These are phyloP conservation scores for Tachycineta bicolor DNA, from an alignment of 2,113 vertebrate species.

Conservation along the genomic window DNA sequence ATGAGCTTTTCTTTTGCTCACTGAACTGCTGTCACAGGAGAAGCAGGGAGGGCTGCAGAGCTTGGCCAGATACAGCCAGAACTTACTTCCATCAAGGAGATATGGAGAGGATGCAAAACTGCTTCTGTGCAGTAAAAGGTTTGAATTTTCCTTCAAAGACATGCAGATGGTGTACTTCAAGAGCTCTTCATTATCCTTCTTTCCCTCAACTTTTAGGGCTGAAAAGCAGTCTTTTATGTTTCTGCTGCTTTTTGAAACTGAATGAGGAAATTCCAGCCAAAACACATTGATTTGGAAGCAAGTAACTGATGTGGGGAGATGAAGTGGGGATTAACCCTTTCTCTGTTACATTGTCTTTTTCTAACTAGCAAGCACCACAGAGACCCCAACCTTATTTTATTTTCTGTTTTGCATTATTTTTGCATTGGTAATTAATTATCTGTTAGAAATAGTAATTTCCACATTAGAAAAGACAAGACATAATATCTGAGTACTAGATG, in stretches of 20 bases:
- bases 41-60: not conserved
- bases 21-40: slow-evolving; percentile 26
- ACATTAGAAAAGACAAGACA: not conserved
- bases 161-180: slow-evolving; percentile 25
- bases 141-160: slow-evolving; percentile 51
- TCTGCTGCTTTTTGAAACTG: slow-evolving; percentile 4
- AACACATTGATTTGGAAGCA: not conserved
- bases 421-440: not conserved
- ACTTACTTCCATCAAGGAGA: slow-evolving; percentile 20
- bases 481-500: not conserved
- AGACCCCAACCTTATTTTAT: not conserved
- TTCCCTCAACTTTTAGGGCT: not conserved
- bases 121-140: slow-evolving; percentile 43
- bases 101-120: slow-evolving; percentile 36
- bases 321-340: not conserved
- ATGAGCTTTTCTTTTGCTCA: not conserved
- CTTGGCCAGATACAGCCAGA: not conserved
- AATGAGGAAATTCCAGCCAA: not conserved
- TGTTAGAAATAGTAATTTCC: not conserved
- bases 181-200: not conserved
- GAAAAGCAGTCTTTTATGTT: not conserved
- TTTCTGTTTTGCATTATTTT: not conserved
- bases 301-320: not conserved
- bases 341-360: not conserved
- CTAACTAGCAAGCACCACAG: not conserved